These are phyloP conservation scores for Aspidoscelis tigris DNA, from an alignment of 2,113 vertebrate genomes.

Conservation along the genomic window DNA sequence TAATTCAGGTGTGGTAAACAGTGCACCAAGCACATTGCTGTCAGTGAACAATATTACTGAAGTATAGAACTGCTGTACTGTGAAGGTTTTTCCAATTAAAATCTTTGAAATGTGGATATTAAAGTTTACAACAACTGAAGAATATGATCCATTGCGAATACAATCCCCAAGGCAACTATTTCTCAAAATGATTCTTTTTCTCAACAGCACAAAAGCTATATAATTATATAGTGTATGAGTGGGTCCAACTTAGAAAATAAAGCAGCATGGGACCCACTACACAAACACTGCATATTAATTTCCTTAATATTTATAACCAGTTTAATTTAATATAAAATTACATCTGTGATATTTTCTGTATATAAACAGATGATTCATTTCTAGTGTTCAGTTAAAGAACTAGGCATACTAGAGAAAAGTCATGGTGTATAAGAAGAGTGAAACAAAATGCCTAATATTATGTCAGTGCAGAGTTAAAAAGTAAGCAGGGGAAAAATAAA, in stretches of 20 bases:
- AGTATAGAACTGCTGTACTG: slow-evolving; percentile 11
- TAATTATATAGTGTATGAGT: slow-evolving; percentile 44
- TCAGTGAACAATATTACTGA: not conserved
- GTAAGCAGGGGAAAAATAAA: not conserved
- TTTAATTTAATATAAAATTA: not conserved
- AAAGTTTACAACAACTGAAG: slow-evolving; percentile 38
- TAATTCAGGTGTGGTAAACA: not conserved
- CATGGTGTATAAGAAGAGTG: not conserved
- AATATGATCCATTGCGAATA: slow-evolving; percentile 30
- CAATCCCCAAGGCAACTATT: slow-evolving; percentile 29
- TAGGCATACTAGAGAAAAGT: slow-evolving; percentile 28
- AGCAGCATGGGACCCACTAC: slow-evolving; percentile 56
- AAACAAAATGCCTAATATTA: not conserved
- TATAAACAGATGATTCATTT: slow-evolving; percentile 47
- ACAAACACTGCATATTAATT: slow-evolving; percentile 58
- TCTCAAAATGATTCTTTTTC: slow-evolving; percentile 43
- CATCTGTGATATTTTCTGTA: slow-evolving; percentile 23
- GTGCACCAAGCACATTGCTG: not conserved
- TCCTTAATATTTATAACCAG: slow-evolving; percentile 55
- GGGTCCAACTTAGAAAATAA: slow-evolving; percentile 51
- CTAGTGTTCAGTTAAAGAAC: slow-evolving; percentile 21
- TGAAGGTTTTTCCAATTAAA: slow-evolving; percentile 1
- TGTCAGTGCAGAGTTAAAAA: not conserved
- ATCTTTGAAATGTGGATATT: slow-evolving; percentile 15
- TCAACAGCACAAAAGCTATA: slow-evolving; percentile 41